Evolutionary conservation across 2,888 invertebrate genomes (phyloP).

Genomic region (Pyrrhia umbra): DNA sequence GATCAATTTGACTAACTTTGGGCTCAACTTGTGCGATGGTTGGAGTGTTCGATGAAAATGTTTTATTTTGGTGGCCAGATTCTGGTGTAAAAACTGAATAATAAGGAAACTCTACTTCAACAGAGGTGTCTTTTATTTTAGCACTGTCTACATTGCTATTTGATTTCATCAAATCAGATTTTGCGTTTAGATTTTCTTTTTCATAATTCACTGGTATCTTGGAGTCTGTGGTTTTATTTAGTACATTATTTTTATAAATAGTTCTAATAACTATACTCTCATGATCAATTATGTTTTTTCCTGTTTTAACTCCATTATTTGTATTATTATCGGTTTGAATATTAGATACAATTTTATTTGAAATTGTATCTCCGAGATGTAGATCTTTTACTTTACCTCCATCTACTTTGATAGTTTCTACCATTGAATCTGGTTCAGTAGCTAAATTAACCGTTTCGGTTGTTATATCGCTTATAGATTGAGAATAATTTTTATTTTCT

Average conservation of each 20-base stretch:
- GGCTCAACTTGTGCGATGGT: not conserved
- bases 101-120: not conserved
- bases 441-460: constrained; percentile 21
- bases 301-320: not conserved
- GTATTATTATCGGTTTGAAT: not conserved
- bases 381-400: constrained; percentile 10
- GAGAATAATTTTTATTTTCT: not conserved
- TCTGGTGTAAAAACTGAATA: not conserved
- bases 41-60: not conserved
- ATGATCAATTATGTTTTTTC: constrained; percentile 25
- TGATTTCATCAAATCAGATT: constrained; percentile 5
- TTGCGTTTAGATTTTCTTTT: constrained; percentile 26
- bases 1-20: not conserved
- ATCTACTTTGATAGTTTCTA: constrained; percentile 28
- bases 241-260: not conserved
- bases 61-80: not conserved
- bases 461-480: constrained; percentile 1
- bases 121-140: constrained; percentile 8
- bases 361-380: not conserved
- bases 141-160: constrained; percentile 15
- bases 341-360: not conserved
- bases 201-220: not conserved
- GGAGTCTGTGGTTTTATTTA: not conserved
- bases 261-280: constrained; percentile 12
- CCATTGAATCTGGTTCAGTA: constrained; percentile 21